Base-by-base conservation (phyloP, 2,797 vertebrate species). In the Anabas testudineus region DNA sequence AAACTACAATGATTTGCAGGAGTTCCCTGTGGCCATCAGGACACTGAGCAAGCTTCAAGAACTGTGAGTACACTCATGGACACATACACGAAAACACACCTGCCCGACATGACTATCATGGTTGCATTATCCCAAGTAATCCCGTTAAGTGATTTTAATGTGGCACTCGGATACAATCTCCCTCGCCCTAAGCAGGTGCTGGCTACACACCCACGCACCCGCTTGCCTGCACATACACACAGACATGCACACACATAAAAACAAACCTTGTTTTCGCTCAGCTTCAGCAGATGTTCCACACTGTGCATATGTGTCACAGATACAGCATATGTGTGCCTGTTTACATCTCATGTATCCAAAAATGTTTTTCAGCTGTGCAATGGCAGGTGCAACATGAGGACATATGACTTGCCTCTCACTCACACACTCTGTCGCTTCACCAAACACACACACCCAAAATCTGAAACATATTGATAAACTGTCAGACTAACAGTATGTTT, bases 41-140 rank as follows among this genome's bases (percentile, higher is more conserved):
- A 97, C 95, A 0, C 93, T 99, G 76, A 94, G 95, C 76, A 94
- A 96, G 81, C 97, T 99, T 87, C 97, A 98, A 91, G 97, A 99
- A 91, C 94, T 99, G 97, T 99, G 90, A 97, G 97, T 93, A 37
- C 39, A 62, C 19, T 43, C 58, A 76, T 12, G 63, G 56, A 62
- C 75, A 61, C 74, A 51, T 39, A 74, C 70, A 73, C 82, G 10
- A 68, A 90, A 74, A 87, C 86, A 85, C 91, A 92, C 87, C 89
- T 92, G 91, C 88, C 88, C 18, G 53, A 77, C 86, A 90, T 92
- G 87, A 89, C 91, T 90, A 87, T 87, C 88, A 46, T 91, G 84
- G 84, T 89, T 93, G 84, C 42, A 54, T 91, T 91, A 91, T 91
- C 88, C 86, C 79, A 61, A 87, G 85, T 92, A 92, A 94, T 92